Evolutionary conservation across 2,113 vertebrate species (phyloP).

Genomic region (Pomatorhinus ruficollis): DNA sequence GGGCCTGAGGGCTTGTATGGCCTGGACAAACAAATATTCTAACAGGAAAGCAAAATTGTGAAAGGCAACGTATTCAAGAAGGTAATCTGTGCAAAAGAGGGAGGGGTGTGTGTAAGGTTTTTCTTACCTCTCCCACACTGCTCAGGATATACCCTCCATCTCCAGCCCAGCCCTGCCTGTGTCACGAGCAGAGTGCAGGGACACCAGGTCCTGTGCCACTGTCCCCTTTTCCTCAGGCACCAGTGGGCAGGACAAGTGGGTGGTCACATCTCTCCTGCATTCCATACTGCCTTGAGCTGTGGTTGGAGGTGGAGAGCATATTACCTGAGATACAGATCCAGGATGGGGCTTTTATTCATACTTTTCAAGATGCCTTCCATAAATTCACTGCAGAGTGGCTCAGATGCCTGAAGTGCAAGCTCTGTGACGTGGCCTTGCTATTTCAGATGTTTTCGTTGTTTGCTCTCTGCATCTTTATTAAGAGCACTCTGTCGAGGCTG

Average conservation of each 20-base stretch:
- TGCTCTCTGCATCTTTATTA: constrained; percentile 16
- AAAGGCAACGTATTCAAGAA: not conserved
- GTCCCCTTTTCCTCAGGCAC: accelerated
- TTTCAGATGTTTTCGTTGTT: constrained; percentile 6
- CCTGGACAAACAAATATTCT: not conserved
- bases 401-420: not conserved
- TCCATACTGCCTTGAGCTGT: not conserved
- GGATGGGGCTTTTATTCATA: not conserved
- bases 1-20: not conserved
- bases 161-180: not conserved
- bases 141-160: too few species aligned
- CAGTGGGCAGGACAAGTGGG: accelerated
- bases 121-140: not conserved
- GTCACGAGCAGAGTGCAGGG: not conserved
- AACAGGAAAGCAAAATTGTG: not conserved
- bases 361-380: not conserved
- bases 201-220: not conserved
- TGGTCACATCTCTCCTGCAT: accelerated
- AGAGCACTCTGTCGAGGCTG: not conserved
- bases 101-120: not conserved
- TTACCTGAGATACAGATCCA: not conserved
- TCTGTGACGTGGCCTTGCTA: not conserved
- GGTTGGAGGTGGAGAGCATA: accelerated
- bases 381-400: not conserved
- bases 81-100: not conserved